phyloP scores from a whole-genome alignment of 2,797 vertebrate genomes.

The Hippoglossus hippoglossus region DNA sequence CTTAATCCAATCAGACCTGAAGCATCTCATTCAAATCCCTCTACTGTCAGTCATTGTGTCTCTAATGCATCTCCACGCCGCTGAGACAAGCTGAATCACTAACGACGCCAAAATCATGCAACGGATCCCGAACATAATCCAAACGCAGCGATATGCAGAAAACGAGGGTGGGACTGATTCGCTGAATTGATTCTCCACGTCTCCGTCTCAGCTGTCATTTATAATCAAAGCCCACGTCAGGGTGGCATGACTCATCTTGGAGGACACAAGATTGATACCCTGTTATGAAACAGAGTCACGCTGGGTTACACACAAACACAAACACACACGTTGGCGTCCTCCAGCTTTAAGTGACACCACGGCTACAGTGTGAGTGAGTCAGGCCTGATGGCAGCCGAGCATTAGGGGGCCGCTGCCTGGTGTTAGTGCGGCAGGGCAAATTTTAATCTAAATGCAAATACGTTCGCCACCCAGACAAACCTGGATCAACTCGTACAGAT shows the following conservation, averaged over 20 bases:
- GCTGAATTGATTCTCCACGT: slow-evolving; percentile 27
- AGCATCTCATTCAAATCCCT: no score
- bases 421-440: slow-evolving; percentile 45
- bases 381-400: slow-evolving; percentile 42
- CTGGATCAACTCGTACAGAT: slow-evolving; percentile 21
- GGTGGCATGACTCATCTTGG: slow-evolving; percentile 34
- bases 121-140: not conserved
- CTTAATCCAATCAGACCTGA: not conserved
- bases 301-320: slow-evolving; percentile 16
- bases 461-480: slow-evolving; percentile 34
- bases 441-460: slow-evolving; percentile 85
- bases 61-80: not conserved
- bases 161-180: not conserved
- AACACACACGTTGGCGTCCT: not conserved
- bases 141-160: not conserved
- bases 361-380: slow-evolving; percentile 53
- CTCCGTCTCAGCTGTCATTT: slow-evolving; percentile 21
- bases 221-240: slow-evolving; percentile 14
- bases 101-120: not conserved
- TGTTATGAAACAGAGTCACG: slow-evolving; percentile 29
- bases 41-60: not conserved
- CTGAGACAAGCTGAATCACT: not conserved
- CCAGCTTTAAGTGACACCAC: slow-evolving; percentile 34
- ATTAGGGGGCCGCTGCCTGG: slow-evolving; percentile 36
- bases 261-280: slow-evolving; percentile 17